These are phyloP conservation scores for Rhizomys pruinosus DNA, from an alignment of 2,113 vertebrate genomes.

Conservation along the genomic window DNA sequence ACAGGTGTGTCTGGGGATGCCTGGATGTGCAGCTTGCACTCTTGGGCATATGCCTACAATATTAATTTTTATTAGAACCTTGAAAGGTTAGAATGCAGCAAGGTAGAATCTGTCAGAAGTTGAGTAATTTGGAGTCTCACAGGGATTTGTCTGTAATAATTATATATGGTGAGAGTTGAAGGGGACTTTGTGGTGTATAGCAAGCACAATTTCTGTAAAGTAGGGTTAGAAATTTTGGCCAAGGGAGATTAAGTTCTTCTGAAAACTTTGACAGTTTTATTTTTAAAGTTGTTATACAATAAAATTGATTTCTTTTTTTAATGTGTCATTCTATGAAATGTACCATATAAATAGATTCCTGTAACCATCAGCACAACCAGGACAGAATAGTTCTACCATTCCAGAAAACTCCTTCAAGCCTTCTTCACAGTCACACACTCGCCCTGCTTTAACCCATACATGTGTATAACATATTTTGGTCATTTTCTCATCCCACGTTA, in stretches of 20 bases:
- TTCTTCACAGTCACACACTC: neutral
- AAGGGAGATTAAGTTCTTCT: constrained; percentile 40
- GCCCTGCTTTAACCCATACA: neutral
- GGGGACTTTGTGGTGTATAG: neutral
- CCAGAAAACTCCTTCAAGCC: neutral
- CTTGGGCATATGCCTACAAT: neutral
- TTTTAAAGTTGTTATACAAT: neutral
- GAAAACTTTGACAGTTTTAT: constrained; percentile 35
- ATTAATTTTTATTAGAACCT: constrained; percentile 48
- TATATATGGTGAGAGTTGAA: neutral
- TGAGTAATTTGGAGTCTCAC: constrained; percentile 32
- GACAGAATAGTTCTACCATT: neutral
- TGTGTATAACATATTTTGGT: too few relatives aligned
- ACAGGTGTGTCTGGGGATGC: constrained; percentile 11
- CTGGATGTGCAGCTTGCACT: neutral
- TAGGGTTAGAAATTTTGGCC: constrained; percentile 16
- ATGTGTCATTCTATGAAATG: neutral
- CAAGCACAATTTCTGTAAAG: neutral
- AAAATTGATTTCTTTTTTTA: constrained; percentile 29
- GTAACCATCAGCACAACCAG: neutral
- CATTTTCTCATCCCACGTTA: too few relatives aligned
- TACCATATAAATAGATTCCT: neutral
- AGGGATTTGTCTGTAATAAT: constrained; percentile 16
- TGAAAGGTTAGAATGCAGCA: constrained; percentile 47
- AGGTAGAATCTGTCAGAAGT: constrained; percentile 22